Evolutionary conservation across 2,888 invertebrate genomes (phyloP), one percentile per base, ranked within the genome.

Genomic region (Elysia crispata): DNA sequence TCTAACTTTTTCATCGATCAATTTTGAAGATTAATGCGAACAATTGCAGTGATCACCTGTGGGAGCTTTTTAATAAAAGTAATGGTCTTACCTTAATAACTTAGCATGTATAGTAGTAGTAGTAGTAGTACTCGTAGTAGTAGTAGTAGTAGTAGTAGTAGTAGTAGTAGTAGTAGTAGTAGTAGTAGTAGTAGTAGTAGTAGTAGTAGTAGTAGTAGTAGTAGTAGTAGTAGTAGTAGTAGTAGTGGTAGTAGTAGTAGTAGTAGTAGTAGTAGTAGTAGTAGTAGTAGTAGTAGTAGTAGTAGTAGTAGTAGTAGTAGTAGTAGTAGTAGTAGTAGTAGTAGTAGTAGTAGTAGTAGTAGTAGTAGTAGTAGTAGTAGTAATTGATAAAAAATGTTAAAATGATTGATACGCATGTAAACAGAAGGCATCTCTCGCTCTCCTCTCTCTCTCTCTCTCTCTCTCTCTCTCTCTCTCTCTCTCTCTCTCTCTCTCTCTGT

Each of bases 391-490:
- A 72, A 1, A 64, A 11, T 20, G 64, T 20, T 11, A 64, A 23
- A 64, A 23, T 20, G 64, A 64, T 11, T n/a, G n/a, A n/a, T n/a
- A n/a, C n/a, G n/a, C n/a, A n/a, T n/a, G n/a, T n/a, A 67, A 28
- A 31, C 5, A 28, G 20, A 20, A 11, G 23, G 20, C 23, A 13
- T 69, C 69, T 69, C 30, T 69, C 31, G 20, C 31, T 31, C 31
- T 31, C 31, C 69, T 69, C 69, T 69, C 69, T 69, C 69, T 69
- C 69, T 69, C 69, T 69, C 70, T 70, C 33, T 33, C 33, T 33
- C 33, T 33, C 70, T 70, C 33, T 33, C 41, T 70, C 8, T 23
- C 23, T 49, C 5, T 31, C n/a, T n/a, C n/a, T n/a, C n/a, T n/a
- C n/a, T n/a, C n/a, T n/a, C n/a, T n/a, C n/a, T n/a, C n/a, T n/a